phyloP scores from a whole-genome alignment of 2,888 invertebrate species.

The Stenichneumon culpator region DNA sequence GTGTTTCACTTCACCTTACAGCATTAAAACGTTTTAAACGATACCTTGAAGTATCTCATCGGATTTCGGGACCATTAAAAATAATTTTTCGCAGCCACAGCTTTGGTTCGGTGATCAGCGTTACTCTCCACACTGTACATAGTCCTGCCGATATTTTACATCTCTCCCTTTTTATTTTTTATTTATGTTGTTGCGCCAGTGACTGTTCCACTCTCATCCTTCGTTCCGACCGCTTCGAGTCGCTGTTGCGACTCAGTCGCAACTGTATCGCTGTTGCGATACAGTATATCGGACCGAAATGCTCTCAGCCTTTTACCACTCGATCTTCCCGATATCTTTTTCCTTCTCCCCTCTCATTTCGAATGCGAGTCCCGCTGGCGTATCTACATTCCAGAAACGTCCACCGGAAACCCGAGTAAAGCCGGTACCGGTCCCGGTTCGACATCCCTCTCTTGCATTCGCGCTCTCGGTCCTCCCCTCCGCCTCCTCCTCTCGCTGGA shows the following conservation, averaged over 20 bases:
- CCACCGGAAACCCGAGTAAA: constrained; percentile 64
- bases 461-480: constrained; percentile 10
- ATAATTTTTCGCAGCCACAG: background rate
- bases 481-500: background rate
- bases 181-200: constrained; percentile 7
- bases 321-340: constrained; percentile 44
- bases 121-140: background rate
- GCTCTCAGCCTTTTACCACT: constrained; percentile 1
- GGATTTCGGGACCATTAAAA: no score
- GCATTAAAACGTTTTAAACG: no score
- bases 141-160: constrained; percentile 38
- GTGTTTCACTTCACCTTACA: no score
- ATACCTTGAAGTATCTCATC: no score
- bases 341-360: constrained; percentile 60
- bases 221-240: constrained; percentile 42
- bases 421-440: constrained; percentile 47
- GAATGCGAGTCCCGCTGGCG: constrained; percentile 66
- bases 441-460: constrained; percentile 24
- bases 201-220: background rate
- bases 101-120: background rate
- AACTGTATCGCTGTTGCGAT: constrained; percentile 44
- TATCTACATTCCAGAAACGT: constrained; percentile 73
- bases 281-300: constrained; percentile 29
- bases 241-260: constrained; percentile 35
- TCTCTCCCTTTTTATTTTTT: background rate